Evolutionary conservation across 2,797 vertebrate genomes (phyloP).

Genomic region (Zalophus californianus): DNA sequence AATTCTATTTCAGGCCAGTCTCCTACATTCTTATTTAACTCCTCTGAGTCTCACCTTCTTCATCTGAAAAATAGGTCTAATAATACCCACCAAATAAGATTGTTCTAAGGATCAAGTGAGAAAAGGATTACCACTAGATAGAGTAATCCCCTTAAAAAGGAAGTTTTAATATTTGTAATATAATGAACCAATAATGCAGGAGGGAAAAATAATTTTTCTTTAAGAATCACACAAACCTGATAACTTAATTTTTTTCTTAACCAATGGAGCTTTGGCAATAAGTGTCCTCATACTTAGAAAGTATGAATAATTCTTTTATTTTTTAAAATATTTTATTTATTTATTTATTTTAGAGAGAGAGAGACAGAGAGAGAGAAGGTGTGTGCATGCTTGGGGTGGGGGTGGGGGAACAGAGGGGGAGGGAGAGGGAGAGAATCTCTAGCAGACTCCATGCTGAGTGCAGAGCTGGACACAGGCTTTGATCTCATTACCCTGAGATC

Average conservation of each 20-base stretch:
- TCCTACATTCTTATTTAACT: conserved; percentile 51
- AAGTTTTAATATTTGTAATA: conserved; percentile 26
- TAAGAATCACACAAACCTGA: conserved; percentile 17
- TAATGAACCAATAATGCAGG: conserved; percentile 33
- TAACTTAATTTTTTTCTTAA: background rate
- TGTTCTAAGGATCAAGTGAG: background rate
- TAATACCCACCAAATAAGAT: background rate
- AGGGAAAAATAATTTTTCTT: conserved; percentile 19
- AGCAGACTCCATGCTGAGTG: background rate
- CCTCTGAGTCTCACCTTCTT: conserved; percentile 34
- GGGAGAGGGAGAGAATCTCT: background rate
- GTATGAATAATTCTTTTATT: background rate
- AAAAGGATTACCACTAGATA: background rate
- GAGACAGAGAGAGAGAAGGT: background rate
- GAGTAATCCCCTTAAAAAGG: background rate
- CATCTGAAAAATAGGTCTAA: background rate
- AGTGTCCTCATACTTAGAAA: background rate
- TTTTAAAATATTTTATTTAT: background rate
- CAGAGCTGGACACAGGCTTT: background rate
- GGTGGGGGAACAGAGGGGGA: background rate
- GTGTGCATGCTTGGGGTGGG: background rate
- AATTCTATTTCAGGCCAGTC: background rate
- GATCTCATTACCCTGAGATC: background rate
- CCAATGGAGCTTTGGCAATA: background rate
- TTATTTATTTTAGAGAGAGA: background rate